phyloP scores from a whole-genome alignment of 2,888 invertebrate genomes.

The Drosophila phalerata region DNA sequence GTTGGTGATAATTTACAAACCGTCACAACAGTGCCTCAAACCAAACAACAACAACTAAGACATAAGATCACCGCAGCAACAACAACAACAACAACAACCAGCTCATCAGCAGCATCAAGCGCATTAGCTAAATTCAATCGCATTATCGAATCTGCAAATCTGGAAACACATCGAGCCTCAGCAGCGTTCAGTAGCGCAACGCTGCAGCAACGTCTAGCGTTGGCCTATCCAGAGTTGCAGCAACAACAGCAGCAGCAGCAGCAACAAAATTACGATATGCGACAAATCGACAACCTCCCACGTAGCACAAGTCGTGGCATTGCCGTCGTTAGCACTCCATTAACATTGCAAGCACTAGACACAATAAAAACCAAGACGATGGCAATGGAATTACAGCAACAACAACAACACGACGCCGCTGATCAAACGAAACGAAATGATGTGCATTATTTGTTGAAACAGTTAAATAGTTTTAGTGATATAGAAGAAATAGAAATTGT shows the following conservation, averaged over 20 bases:
- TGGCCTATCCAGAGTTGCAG: constrained; percentile 78
- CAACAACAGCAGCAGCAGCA: constrained; percentile 53
- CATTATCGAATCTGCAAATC: constrained; percentile 84
- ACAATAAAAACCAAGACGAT: constrained; percentile 63
- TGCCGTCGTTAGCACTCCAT: constrained; percentile 81
- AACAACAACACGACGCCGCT: constrained; percentile 77
- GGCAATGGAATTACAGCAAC: constrained; percentile 48
- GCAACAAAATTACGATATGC: constrained; percentile 55
- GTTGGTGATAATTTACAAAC: constrained; percentile 83
- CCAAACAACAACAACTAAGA: constrained; percentile 75
- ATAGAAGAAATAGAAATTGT: constrained; percentile 86
- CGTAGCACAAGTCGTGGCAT: constrained; percentile 72
- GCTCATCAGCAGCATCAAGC: constrained; percentile 79
- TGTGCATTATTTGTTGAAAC: constrained; percentile 86
- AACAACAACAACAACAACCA: constrained; percentile 70
- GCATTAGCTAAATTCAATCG: constrained; percentile 86
- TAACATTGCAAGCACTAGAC: constrained; percentile 78
- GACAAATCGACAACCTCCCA: constrained; percentile 73
- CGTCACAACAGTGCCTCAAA: constrained; percentile 85
- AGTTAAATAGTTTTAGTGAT: constrained; percentile 86
- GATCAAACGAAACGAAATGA: constrained; percentile 86
- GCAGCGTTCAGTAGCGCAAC: constrained; percentile 71
- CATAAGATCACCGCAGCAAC: constrained; percentile 78
- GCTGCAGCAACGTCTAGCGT: constrained; percentile 73
- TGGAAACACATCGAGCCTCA: constrained; percentile 69